phyloP scores from a whole-genome alignment of 2,113 vertebrate species.

The Aspiorhynchus laticeps region DNA sequence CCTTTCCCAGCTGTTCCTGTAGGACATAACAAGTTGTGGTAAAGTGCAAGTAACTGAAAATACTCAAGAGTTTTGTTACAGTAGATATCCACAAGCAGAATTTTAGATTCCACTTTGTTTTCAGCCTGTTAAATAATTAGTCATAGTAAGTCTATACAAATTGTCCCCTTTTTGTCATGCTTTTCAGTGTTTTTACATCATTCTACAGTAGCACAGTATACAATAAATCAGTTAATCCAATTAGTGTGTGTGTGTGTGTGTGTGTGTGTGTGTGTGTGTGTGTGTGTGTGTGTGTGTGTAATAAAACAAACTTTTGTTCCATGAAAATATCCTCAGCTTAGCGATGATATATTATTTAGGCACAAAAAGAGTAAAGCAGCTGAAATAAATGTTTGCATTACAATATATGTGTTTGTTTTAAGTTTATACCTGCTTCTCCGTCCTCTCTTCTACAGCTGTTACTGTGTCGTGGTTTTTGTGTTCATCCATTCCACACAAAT shows the following conservation, averaged over 20 bases:
- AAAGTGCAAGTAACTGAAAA: too few relatives aligned
- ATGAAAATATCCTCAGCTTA: too few relatives aligned
- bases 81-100: too few relatives aligned
- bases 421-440: constrained; percentile 26
- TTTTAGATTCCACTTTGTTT: too few relatives aligned
- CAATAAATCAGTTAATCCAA: too few relatives aligned
- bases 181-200: too few relatives aligned
- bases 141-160: background rate
- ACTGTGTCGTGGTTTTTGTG: constrained; percentile 19
- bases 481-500: constrained; percentile 16
- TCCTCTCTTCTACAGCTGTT: background rate
- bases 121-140: background rate
- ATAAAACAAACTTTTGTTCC: too few relatives aligned
- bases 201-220: too few relatives aligned
- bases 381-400: background rate
- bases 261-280: too few relatives aligned
- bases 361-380: background rate
- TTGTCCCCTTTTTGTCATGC: background rate
- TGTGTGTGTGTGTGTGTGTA: too few relatives aligned
- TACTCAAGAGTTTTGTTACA: background rate
- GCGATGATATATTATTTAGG: background rate
- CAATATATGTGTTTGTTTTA: background rate
- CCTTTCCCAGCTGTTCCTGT: constrained; percentile 17
- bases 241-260: too few relatives aligned
- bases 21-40: background rate